These are phyloP conservation scores for Gephyroberyx darwinii DNA, from an alignment of 2,797 vertebrate species.

Conservation along the genomic window DNA sequence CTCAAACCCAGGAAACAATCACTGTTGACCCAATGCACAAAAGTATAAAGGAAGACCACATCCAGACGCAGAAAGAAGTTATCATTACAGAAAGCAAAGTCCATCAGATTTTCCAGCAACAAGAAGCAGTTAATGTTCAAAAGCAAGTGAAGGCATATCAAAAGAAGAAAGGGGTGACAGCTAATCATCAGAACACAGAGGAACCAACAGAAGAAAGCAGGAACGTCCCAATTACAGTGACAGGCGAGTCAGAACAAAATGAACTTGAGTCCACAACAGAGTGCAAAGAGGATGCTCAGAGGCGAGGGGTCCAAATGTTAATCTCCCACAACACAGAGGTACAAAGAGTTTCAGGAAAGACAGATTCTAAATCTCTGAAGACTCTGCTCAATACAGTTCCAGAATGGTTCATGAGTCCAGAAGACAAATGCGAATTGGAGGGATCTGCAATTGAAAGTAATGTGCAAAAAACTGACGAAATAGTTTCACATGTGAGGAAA, in stretches of 20 bases:
- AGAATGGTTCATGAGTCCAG: conserved; percentile 78
- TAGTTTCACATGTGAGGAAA: conserved; percentile 75
- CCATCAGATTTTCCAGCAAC: conserved; percentile 63
- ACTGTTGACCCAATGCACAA: conserved; percentile 60
- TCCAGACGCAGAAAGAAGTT: conserved; percentile 67
- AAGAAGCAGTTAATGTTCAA: conserved; percentile 66
- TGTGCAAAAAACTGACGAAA: conserved; percentile 75
- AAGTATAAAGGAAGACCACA: conserved; percentile 57
- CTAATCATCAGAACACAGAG: conserved; percentile 67
- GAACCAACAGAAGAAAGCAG: conserved; percentile 63
- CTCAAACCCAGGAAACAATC: conserved; percentile 64
- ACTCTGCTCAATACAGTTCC: conserved; percentile 79
- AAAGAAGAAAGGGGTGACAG: conserved; percentile 69
- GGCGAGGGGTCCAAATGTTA: conserved; percentile 80
- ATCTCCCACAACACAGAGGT: conserved; percentile 81
- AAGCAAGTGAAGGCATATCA: conserved; percentile 68
- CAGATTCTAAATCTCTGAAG: conserved; percentile 78
- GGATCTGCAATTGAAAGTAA: conserved; percentile 67
- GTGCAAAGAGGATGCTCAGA: conserved; percentile 78
- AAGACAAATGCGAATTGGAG: conserved; percentile 78
- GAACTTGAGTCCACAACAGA: conserved; percentile 69
- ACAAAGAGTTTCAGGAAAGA: conserved; percentile 77
- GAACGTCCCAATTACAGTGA: conserved; percentile 70
- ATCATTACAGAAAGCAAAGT: conserved; percentile 65
- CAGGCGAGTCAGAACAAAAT: conserved; percentile 72